These are phyloP conservation scores for Pocota personata DNA, from an alignment of 2,888 invertebrate species.

Conservation along the genomic window DNA sequence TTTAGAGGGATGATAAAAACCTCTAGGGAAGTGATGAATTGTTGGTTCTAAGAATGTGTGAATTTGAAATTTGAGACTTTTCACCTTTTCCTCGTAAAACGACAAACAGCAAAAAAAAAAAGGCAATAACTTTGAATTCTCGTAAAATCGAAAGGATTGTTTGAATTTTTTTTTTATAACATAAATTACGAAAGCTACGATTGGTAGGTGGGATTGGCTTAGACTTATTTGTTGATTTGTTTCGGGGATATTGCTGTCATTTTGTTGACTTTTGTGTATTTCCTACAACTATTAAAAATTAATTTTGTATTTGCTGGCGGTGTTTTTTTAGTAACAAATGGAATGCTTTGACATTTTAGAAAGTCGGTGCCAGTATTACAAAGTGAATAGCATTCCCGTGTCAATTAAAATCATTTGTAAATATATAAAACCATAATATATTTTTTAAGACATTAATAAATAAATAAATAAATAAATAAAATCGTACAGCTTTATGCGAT, in stretches of 20 bases:
- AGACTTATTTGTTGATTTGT: neutral
- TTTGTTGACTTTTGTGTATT: neutral
- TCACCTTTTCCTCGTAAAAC: slow-evolving; percentile 12
- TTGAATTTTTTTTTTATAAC: neutral
- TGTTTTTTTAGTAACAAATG: neutral
- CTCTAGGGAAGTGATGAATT: slow-evolving; percentile 16
- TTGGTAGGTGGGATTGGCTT: neutral
- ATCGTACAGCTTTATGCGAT: no score
- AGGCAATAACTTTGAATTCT: neutral
- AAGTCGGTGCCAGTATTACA: no score
- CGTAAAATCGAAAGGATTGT: neutral
- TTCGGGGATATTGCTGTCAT: neutral
- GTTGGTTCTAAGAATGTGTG: slow-evolving; percentile 18
- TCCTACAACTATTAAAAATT: neutral
- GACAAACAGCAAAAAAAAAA: neutral
- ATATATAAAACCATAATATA: no score
- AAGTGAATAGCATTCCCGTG: no score
- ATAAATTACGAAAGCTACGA: neutral
- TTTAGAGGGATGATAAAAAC: slow-evolving; percentile 9
- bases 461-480: no score
- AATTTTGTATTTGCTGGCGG: neutral
- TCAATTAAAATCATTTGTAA: no score
- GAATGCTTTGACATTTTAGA: no score
- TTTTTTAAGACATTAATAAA: no score
- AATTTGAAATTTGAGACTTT: slow-evolving; percentile 31